Evolutionary conservation across 1,140 invertebrate genomes (phyloP).

Genomic region (Gyrodactylus salaris): DNA sequence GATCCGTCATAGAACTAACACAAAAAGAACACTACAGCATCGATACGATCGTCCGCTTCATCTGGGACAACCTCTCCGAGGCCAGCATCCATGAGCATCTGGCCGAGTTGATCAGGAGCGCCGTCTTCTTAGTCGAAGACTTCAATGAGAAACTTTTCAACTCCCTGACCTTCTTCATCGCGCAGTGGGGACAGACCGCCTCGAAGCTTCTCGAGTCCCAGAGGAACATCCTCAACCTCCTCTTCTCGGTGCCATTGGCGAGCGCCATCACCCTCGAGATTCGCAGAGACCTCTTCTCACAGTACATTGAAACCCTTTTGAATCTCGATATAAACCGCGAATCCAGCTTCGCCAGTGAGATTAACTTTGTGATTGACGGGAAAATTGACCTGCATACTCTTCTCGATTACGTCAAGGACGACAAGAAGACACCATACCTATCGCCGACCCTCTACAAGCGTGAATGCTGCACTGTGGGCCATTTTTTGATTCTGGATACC

Average conservation of each 20-base stretch:
- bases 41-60: not conserved
- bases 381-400: too few relatives aligned
- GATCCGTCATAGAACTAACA: not conserved
- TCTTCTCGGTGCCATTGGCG: not conserved
- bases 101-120: not conserved
- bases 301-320: not conserved
- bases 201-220: not conserved
- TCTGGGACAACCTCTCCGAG: not conserved
- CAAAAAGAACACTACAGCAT: not conserved
- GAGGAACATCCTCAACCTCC: not conserved
- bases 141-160: not conserved
- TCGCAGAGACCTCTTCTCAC: not conserved
- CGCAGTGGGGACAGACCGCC: not conserved
- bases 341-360: too few relatives aligned
- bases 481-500: not conserved
- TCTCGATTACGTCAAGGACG: too few relatives aligned
- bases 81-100: not conserved
- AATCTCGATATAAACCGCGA: not conserved
- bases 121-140: not conserved
- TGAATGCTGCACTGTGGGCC: not conserved
- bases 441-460: not conserved
- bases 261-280: not conserved
- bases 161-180: not conserved
- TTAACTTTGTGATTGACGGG: too few relatives aligned
- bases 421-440: too few relatives aligned